Conservation (phyloP, 2,797 vertebrate species). For the Fundulus diaphanus region DNA sequence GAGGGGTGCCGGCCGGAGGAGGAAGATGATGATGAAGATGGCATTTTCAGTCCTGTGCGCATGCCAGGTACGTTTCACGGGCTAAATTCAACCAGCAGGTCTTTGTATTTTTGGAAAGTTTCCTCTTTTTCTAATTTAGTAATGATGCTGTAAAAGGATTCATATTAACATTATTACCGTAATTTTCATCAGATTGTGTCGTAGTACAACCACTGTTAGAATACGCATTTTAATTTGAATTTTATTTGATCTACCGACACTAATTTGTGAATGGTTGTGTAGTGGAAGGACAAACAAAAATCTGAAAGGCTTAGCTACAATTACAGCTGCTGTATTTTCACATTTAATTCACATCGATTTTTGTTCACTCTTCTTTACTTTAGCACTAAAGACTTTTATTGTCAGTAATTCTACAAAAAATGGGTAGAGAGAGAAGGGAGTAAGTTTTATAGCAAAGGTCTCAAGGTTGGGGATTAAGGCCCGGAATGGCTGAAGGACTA, state of each 20-base stretch:
- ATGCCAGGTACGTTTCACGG: constrained; percentile 72
- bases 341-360: neutral
- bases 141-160: neutral
- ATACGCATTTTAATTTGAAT: neutral
- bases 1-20: constrained; percentile 65
- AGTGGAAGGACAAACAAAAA: neutral
- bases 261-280: neutral
- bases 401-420: too few species aligned
- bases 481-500: too few species aligned
- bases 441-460: too few species aligned
- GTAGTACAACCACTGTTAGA: neutral
- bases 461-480: too few species aligned
- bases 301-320: neutral
- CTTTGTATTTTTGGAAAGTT: neutral
- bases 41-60: constrained; percentile 75
- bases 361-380: neutral
- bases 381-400: neutral
- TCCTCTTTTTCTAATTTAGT: neutral
- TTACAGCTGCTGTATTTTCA: neutral
- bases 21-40: constrained; percentile 72
- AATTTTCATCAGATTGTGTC: neutral
- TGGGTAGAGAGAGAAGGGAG: too few species aligned
- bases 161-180: neutral
- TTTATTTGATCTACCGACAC: neutral
- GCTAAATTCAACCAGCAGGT: too few species aligned